A percentile compares a stretch with the other conserved stretches of the same genome.
phyloP scores from a whole-genome alignment of 2,797 vertebrate genomes.

The Threskiornis aethiopicus region DNA sequence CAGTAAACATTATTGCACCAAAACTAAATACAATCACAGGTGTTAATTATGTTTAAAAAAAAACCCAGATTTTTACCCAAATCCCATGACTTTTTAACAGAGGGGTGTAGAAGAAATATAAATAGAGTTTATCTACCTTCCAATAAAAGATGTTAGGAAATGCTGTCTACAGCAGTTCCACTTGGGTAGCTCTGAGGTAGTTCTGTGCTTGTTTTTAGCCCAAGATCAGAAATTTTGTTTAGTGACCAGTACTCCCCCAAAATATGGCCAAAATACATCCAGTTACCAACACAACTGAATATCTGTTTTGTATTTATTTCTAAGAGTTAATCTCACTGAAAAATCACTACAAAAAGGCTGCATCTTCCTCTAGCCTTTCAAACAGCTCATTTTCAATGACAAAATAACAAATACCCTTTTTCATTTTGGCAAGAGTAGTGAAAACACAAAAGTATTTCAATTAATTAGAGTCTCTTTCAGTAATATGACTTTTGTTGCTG shows the following conservation, averaged over 20 bases:
- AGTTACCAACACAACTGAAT: not conserved
- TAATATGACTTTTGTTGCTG: not conserved
- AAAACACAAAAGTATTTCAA: not conserved
- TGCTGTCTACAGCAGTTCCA: not conserved
- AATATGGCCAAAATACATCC: not conserved
- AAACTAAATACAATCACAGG: not conserved
- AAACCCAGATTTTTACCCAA: not conserved
- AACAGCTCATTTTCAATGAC: not conserved
- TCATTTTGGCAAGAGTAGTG: not conserved
- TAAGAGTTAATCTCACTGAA: not conserved
- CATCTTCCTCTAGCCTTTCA: not conserved
- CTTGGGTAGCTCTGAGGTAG: not conserved
- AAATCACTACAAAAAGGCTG: not conserved
- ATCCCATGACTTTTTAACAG: not conserved
- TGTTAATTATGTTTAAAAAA: not conserved
- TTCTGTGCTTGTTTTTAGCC: not conserved
- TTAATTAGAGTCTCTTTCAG: not conserved
- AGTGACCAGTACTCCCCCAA: not conserved
- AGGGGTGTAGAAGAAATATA: not conserved
- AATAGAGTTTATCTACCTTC: not conserved
- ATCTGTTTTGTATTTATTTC: not conserved
- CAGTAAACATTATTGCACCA: accelerated
- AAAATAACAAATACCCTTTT: not conserved
- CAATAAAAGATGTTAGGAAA: not conserved
- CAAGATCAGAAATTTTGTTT: not conserved